Evolutionary conservation across 2,113 vertebrate species (phyloP).

Genomic region (Dipodomys stephensi): DNA sequence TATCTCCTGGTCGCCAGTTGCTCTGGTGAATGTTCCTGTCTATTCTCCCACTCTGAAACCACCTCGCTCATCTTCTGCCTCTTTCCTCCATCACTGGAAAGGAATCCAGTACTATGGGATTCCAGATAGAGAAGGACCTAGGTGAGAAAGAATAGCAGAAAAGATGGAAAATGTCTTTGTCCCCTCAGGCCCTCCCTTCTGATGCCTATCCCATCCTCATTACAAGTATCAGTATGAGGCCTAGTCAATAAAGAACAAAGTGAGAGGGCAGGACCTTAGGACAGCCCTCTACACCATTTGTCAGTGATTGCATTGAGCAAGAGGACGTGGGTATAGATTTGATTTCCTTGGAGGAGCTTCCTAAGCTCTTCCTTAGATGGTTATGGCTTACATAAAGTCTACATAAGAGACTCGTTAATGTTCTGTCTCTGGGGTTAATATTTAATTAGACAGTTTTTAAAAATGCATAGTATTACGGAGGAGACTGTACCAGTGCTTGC

Average conservation of each 20-base stretch:
- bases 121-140: neutral
- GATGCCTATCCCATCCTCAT: neutral
- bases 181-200: neutral
- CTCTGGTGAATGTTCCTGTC: neutral
- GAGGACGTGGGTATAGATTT: neutral
- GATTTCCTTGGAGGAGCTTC: conserved; percentile 24
- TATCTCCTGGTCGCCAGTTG: neutral
- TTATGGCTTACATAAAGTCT: conserved; percentile 50
- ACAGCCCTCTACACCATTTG: neutral
- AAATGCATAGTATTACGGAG: conserved; percentile 38
- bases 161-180: neutral
- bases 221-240: neutral
- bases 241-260: neutral
- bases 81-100: neutral
- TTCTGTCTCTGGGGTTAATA: conserved; percentile 76
- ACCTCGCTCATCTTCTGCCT: neutral
- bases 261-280: neutral
- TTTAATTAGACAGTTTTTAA: conserved; percentile 78
- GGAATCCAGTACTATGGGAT: neutral
- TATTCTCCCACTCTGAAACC: neutral
- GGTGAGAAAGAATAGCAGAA: neutral
- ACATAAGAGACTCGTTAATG: conserved; percentile 56
- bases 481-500: conserved; percentile 41
- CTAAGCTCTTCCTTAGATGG: conserved; percentile 32
- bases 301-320: neutral